Base-by-base conservation (phyloP, 2,888 invertebrate species). In the Protula sp. region DNA sequence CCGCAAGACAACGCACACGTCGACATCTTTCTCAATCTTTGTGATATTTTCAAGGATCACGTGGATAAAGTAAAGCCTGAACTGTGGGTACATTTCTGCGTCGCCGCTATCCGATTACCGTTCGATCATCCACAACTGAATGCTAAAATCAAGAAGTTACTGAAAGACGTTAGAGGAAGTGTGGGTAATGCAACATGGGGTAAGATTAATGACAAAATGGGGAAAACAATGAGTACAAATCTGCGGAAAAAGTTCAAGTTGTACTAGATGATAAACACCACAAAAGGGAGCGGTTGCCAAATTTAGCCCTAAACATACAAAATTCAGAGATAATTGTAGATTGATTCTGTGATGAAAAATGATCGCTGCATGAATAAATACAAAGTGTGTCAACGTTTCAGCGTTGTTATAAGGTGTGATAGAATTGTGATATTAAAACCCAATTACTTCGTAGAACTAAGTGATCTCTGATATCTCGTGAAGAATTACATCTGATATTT, bases 191-290 rank as follows among this genome's bases (percentile, higher is more conserved):
- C 30, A 19, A 57, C 47, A 22, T 66, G 66, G 66, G 59, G 52
- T 29, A 65, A 60, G 27, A 45, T 65, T 29, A 54, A 51, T 22
- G 54, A 62, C 38, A 54, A 61, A 48, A 30, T 66, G 27, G 66
- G 64, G 2, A 27, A 62, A 22, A 61, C 62, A 50, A 38, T 62
- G n/a, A 38, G 63, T 19, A 52, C 45, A 30, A 47, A 51, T 19
- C 57, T 66, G 38, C 54, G 66, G n/a, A 62, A 61, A 30, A 50
- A 55, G 2, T 66, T 65, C 55, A 65, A 63, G 51, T 48, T 66
- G 24, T 66, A 66, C 54, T 66, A 29, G 19, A 29, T 50, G 9
- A 19, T n/a, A 38, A 38, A 38, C n/a, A n/a, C n/a, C n/a, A n/a
- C n/a, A n/a, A n/a, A n/a, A n/a, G n/a, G n/a, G n/a, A n/a, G n/a